These are phyloP conservation scores for Notamacropus eugenii DNA, from an alignment of 2,797 vertebrate species.

Conservation along the genomic window DNA sequence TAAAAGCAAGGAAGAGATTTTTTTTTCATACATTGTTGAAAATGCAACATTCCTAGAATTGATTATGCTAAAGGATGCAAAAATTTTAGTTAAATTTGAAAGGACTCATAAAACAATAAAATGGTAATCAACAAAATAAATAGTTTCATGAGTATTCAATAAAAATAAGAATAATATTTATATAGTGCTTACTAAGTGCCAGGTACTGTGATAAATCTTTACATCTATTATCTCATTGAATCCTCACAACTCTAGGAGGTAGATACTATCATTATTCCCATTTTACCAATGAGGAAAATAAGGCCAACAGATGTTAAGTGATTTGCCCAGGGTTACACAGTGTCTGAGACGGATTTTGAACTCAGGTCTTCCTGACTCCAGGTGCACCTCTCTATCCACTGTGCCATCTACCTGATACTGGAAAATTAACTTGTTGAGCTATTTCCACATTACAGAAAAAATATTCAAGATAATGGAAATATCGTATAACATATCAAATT, in stretches of 20 bases:
- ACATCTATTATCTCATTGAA: not conserved
- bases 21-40: not conserved
- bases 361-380: not conserved
- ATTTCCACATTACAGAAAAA: not conserved
- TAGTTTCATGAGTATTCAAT: not conserved
- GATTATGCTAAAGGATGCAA: not conserved
- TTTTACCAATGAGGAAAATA: not conserved
- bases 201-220: not conserved
- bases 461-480: not conserved
- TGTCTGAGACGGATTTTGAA: not conserved
- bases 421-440: not conserved
- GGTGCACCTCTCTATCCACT: not conserved
- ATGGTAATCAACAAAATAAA: not conserved
- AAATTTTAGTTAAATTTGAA: not conserved
- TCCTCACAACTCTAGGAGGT: not conserved
- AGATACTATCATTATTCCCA: not conserved
- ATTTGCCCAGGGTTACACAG: not conserved
- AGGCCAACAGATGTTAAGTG: not conserved
- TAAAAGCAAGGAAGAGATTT: not conserved
- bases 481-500: not conserved
- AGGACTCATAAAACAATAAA: not conserved
- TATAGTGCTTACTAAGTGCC: not conserved
- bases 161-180: not conserved
- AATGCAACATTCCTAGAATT: not conserved
- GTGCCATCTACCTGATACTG: not conserved